Evolutionary conservation across 2,113 vertebrate species (phyloP).

Genomic region (Barnardius zonarius): DNA sequence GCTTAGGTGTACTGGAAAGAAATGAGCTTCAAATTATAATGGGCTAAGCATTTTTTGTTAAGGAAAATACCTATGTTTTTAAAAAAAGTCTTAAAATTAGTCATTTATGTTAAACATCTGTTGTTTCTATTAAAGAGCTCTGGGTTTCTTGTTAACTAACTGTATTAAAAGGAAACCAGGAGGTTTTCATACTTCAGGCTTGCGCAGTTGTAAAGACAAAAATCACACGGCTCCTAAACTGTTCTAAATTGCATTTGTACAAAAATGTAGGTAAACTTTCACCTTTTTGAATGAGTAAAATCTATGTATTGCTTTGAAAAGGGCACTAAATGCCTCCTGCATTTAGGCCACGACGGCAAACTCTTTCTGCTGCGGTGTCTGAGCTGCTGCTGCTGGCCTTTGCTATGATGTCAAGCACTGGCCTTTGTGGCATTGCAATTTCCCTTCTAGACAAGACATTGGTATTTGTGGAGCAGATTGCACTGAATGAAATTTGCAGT

Average conservation of each 20-base stretch:
- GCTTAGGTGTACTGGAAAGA: neutral
- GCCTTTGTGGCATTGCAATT: conserved; percentile 32
- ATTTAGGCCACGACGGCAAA: conserved; percentile 26
- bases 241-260: conserved; percentile 27
- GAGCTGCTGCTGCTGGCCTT: conserved; percentile 56
- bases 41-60: neutral
- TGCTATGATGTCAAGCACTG: conserved; percentile 37
- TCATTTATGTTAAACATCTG: neutral
- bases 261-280: conserved; percentile 31
- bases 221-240: neutral
- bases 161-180: neutral
- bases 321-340: conserved; percentile 29
- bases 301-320: conserved; percentile 53
- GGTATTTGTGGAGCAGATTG: conserved; percentile 32
- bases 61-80: neutral
- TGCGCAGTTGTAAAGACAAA: neutral
- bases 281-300: conserved; percentile 44
- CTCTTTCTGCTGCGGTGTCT: neutral
- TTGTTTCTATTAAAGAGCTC: neutral
- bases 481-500: conserved; percentile 49
- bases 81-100: neutral
- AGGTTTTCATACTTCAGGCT: neutral
- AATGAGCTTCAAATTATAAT: neutral
- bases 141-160: neutral
- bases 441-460: conserved; percentile 32